Conservation (phyloP, 2,797 vertebrate species). For the Anguilla marmorata region DNA sequence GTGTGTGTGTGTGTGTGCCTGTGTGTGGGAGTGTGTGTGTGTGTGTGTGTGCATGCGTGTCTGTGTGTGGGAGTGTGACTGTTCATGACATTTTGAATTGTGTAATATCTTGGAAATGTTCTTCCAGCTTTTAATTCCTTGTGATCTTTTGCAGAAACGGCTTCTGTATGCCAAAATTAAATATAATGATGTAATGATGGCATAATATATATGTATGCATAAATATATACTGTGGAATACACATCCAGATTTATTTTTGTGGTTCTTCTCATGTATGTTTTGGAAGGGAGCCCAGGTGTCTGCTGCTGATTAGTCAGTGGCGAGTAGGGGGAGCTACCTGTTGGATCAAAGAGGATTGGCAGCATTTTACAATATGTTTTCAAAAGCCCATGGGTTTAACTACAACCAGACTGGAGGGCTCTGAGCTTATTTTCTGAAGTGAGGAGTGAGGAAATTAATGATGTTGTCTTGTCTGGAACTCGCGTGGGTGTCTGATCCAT, state of each 20-base stretch:
- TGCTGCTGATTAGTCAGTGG: background rate
- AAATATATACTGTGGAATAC: background rate
- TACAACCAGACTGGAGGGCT: constrained; percentile 37
- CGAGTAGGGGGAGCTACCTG: background rate
- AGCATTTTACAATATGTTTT: constrained; percentile 29
- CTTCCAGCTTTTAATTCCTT: background rate
- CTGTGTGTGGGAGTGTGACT: background rate
- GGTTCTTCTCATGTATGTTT: background rate
- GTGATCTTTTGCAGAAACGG: background rate
- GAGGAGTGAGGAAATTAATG: background rate
- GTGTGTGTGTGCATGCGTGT: background rate
- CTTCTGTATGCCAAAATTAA: background rate
- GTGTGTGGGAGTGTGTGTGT: background rate
- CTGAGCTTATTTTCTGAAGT: constrained; percentile 28
- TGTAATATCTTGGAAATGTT: constrained; percentile 18
- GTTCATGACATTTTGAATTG: constrained; percentile 8
- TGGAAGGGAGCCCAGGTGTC: no score
- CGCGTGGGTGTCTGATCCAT: background rate
- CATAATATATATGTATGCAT: background rate
- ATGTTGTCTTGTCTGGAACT: background rate
- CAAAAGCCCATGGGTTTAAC: constrained; percentile 34
- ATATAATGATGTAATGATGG: background rate
- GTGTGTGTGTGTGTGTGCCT: background rate
- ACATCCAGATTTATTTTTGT: background rate
- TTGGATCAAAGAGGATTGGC: constrained; percentile 19